Evolutionary conservation across 2,113 vertebrate species (phyloP).

Genomic region (Antennarius striatus): DNA sequence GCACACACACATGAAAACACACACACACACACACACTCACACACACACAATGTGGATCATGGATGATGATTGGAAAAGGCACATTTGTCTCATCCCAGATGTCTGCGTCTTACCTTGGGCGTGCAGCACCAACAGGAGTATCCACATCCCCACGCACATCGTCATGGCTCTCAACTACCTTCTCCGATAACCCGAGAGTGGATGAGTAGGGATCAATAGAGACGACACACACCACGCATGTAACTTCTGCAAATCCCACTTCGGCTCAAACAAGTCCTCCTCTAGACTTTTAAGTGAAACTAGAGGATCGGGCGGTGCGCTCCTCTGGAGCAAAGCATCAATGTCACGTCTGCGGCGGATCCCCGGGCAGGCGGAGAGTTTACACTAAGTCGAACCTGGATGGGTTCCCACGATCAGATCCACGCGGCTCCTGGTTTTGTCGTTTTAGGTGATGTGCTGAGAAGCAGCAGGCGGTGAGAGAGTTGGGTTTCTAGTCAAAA

Average conservation of each 20-base stretch:
- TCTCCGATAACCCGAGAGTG: slow-evolving; percentile 59
- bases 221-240: slow-evolving; percentile 68
- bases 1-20: neutral
- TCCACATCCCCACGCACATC: slow-evolving; percentile 72
- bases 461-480: slow-evolving; percentile 9
- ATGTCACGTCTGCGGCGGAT: slow-evolving; percentile 41
- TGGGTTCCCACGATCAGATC: slow-evolving; percentile 42
- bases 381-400: slow-evolving; percentile 30
- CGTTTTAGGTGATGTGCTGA: slow-evolving; percentile 5
- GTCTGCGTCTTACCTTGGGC: slow-evolving; percentile 72
- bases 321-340: slow-evolving; percentile 52
- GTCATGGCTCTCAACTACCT: slow-evolving; percentile 78
- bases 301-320: slow-evolving; percentile 38
- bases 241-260: slow-evolving; percentile 77
- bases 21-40: neutral
- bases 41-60: neutral
- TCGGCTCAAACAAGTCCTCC: slow-evolving; percentile 38
- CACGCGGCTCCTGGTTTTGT: slow-evolving; percentile 31
- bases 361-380: slow-evolving; percentile 46
- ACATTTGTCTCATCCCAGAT: neutral
- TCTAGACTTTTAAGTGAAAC: slow-evolving; percentile 54
- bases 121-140: slow-evolving; percentile 72
- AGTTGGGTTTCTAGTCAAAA: slow-evolving; percentile 22
- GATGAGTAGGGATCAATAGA: slow-evolving; percentile 54
- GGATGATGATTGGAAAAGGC: slow-evolving; percentile 15